Evolutionary conservation across 1,140 invertebrate genomes (phyloP), one percentile per base, ranked within the genome.

Genomic region (Drosophila pectinifera): DNA sequence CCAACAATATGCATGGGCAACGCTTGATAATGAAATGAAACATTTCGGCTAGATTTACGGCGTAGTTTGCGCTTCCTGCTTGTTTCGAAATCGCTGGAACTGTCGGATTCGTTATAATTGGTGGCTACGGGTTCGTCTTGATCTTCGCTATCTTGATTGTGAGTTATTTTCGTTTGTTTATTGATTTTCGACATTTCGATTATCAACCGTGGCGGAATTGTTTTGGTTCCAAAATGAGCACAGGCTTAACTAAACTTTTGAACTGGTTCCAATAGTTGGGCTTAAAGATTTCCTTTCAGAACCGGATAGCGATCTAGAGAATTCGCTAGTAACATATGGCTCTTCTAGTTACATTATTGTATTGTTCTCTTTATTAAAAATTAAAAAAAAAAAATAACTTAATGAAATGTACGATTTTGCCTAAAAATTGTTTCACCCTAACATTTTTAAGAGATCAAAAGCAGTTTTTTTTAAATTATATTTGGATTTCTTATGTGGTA

Each of bases 1-100:
- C 72, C 67, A 18, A 67, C 42, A 49, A 79, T 39, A 0, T 38
- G 18, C 28, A 89, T 28, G n/a, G 84, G 84, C 8, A 88, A 34
- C 10, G 84, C 41, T 45, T 67, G 65, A 38, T 69, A 88, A 10
- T 63, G 61, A 34, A 54, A 89, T 43, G 39, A 41, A 6, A 41
- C 42, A 7, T 28, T 69, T 55, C 57, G 58, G 22, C 18, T 5
- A 2, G 46, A 59, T 73, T 41, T 88, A 10, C 72, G 79, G 20
- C 67, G 67, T 42, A 80, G 14, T 43, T 67, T 83, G 8, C 31
- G 48, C 26, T 74, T 77, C 7, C 74, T 73, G 14, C 41, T 42
- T 16, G 51, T 67, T 53, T 83, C 56, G 4, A 74, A 39, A 4
- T 83, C 83, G 43, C 63, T 77, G 11, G 63, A 67, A 11, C 65